Percentiles rank a stretch among this genome's conserved stretches.
phyloP scores from a whole-genome alignment of 2,888 invertebrate genomes.

The Abscondita cerata region DNA sequence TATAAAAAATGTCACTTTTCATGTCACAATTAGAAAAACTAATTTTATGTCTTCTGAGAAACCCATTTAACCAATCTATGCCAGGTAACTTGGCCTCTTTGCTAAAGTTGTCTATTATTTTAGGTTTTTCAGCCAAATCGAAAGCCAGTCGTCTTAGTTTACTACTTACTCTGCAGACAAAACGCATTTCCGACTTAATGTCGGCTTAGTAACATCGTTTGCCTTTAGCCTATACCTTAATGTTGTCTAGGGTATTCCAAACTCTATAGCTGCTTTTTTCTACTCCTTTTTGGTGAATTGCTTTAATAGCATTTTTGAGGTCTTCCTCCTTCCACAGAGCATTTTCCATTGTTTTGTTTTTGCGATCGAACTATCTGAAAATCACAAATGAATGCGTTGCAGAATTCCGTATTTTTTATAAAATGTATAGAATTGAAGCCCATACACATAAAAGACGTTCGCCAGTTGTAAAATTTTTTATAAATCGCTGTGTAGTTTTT shows the following conservation, averaged over 20 bases:
- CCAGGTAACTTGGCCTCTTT: background rate
- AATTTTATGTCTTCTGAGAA: background rate
- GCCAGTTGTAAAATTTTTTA: too few species aligned
- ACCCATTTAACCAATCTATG: background rate
- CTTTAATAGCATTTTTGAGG: too few species aligned
- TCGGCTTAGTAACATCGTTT: constrained; percentile 2
- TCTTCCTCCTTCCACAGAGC: too few species aligned
- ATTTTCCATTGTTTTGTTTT: background rate
- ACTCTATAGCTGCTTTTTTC: background rate
- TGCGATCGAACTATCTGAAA: background rate
- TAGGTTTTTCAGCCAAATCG: background rate
- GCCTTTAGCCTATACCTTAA: background rate
- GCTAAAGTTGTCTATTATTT: background rate
- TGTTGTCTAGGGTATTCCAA: background rate
- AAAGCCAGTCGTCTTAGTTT: background rate
- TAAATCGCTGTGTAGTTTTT: too few species aligned
- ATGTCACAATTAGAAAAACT: too few species aligned
- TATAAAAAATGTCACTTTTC: too few species aligned
- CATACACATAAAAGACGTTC: too few species aligned
- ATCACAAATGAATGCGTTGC: background rate
- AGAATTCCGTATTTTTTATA: too few species aligned
- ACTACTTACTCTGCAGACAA: background rate
- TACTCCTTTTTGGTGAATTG: background rate
- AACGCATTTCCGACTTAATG: background rate
- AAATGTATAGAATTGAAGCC: too few species aligned